These are phyloP conservation scores for Sinotaia quadrata DNA, from an alignment of 2,888 invertebrate genomes.

Conservation along the genomic window DNA sequence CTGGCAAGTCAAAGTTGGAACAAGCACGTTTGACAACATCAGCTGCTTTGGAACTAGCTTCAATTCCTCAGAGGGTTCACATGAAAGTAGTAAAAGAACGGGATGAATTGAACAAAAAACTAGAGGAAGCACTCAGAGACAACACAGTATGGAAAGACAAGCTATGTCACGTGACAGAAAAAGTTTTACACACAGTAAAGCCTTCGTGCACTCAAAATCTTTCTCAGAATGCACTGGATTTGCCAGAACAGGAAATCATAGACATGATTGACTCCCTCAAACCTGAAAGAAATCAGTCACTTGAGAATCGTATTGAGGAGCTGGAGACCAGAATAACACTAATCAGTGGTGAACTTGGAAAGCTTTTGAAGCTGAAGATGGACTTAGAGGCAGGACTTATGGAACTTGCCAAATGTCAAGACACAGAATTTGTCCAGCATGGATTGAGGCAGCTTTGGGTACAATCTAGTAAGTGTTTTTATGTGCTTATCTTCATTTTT, in stretches of 20 bases:
- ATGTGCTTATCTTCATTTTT: background rate
- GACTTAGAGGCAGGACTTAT: conserved; percentile 63
- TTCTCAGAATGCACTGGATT: conserved; percentile 6
- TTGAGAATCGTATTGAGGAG: conserved; percentile 56
- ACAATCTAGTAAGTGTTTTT: conserved; percentile 60
- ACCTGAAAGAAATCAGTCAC: conserved; percentile 1
- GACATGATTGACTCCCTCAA: conserved; percentile 4
- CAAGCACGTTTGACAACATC: background rate
- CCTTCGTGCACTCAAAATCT: conserved; percentile 14
- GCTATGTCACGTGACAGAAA: conserved; percentile 43
- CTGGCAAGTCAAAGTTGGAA: conserved; percentile 10
- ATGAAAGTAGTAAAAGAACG: conserved; percentile 50
- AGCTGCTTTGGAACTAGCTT: background rate
- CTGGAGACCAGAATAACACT: conserved; percentile 68
- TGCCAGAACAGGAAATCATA: conserved; percentile 24
- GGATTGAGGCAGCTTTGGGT: conserved; percentile 51
- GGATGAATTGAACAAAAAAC: conserved; percentile 43
- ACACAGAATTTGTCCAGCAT: conserved; percentile 42
- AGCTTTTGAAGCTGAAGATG: conserved; percentile 57
- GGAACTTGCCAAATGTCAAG: conserved; percentile 49
- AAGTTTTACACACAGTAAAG: conserved; percentile 46
- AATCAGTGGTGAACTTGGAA: conserved; percentile 62
- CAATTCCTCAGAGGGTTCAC: conserved; percentile 9
- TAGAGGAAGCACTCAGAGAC: conserved; percentile 41
- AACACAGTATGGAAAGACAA: conserved; percentile 46